Evolutionary conservation across 2,113 vertebrate species (phyloP), one percentile per base, ranked within the genome.

Genomic region (Myotis brandtii): DNA sequence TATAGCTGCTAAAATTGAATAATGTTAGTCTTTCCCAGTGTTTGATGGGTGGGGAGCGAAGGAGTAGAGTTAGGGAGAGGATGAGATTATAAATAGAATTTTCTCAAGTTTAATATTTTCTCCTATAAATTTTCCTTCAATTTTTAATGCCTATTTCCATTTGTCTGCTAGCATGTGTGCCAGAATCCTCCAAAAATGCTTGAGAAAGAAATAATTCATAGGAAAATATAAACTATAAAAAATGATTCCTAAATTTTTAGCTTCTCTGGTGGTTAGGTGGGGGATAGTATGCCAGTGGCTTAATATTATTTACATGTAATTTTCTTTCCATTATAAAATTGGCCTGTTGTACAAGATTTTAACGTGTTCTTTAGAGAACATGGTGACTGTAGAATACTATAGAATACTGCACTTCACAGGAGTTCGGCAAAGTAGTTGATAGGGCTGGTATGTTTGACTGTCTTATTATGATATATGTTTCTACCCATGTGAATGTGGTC

Each of bases 101-200:
- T 34, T 80, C 12, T 89, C 21, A 79, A 72, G 21, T 87, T 92
- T 82, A 75, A 43, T 75, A 76, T 87, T 87, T 95, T 94, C 66
- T 75, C 16, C 48, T 64, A 16, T 59, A 70, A 59, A 70, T 75
- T 83, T 46, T 7, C 6, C 14, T 89, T 84, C 25, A 16, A 43
- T 30, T 59, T 67, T 48, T 76, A 56, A 64, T 50, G 17, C 12
- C 32, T 80, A 37, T 10, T 90, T 30, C 4, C 3, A 32, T 87
- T 92, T 93, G 9, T 56, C 20, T 91, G 43, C 23, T 69, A 80
- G 54, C 25, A 54, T 86, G 23, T 86, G 25, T 94, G 20, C 73
- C 48, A 91, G 25, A 27, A 66, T 3, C 18, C 17, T 27, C 13
- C 64, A 64, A 80, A 46, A 87, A 37, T 91, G 59, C 14, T 81